These are phyloP conservation scores for Zosterops hypoxanthus DNA, from an alignment of 2,113 vertebrate species.

Conservation along the genomic window DNA sequence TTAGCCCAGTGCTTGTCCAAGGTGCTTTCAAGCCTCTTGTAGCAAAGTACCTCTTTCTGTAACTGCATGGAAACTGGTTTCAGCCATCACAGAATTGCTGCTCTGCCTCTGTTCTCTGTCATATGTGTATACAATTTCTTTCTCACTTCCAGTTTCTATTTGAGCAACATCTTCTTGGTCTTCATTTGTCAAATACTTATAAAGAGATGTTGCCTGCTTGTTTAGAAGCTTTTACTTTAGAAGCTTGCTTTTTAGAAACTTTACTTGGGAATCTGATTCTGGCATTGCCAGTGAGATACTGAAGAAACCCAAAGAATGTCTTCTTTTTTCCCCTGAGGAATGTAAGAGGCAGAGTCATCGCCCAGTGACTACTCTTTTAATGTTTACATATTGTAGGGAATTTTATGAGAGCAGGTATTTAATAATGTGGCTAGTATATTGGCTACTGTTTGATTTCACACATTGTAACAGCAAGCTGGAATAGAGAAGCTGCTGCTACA, in stretches of 20 bases:
- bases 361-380: not conserved
- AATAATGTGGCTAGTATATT: not conserved
- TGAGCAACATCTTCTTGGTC: not conserved
- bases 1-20: not conserved
- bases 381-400: not conserved
- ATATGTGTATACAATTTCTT: not conserved
- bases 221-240: not conserved
- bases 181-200: not conserved
- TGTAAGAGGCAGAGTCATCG: not conserved
- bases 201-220: not conserved
- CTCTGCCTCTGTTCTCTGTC: not conserved
- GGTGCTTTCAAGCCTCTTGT: not conserved
- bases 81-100: not conserved
- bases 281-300: not conserved
- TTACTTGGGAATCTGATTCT: not conserved
- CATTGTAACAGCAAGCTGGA: not conserved
- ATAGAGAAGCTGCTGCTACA: not conserved
- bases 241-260: not conserved
- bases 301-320: not conserved
- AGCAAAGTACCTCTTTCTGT: not conserved
- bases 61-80: not conserved
- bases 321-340: not conserved
- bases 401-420: not conserved
- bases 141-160: not conserved
- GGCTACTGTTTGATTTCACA: conserved; percentile 1